Percentiles rank a stretch among this genome's conserved stretches.
Conservation (phyloP, 2,888 invertebrate species). For the Pollenia labialis region DNA sequence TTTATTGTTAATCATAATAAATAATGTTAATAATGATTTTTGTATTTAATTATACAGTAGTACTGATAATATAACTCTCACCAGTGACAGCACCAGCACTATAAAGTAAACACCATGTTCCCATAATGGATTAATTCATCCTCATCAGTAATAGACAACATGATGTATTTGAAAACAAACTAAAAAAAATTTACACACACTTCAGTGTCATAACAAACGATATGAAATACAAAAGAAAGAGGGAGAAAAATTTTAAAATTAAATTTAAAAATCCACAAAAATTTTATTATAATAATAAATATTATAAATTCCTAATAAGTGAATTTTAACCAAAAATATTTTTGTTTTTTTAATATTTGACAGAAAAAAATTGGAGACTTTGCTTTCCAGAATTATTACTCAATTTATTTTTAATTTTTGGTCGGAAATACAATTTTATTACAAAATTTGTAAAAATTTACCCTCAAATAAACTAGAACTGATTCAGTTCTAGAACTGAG, state of each 20-base stretch:
- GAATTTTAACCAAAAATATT: too few relatives aligned
- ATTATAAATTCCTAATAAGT: too few relatives aligned
- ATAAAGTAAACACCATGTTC: constrained; percentile 35
- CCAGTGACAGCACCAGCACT: background rate
- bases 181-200: background rate
- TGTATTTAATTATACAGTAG: background rate
- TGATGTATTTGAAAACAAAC: background rate
- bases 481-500: too few relatives aligned
- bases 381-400: too few relatives aligned
- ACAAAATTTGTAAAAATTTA: too few relatives aligned
- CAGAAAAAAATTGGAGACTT: too few relatives aligned
- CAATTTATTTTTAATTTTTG: too few relatives aligned
- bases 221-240: background rate
- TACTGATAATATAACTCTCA: constrained; percentile 21
- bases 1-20: background rate
- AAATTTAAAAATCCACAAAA: too few relatives aligned
- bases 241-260: background rate
- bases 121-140: constrained; percentile 59
- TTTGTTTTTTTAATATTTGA: too few relatives aligned
- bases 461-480: too few relatives aligned
- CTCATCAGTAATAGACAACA: constrained; percentile 38
- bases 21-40: constrained; percentile 14
- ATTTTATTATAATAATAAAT: too few relatives aligned
- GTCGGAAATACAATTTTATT: too few relatives aligned
- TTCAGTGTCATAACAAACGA: constrained; percentile 24